A percentile compares a stretch with the other conserved stretches of the same genome.
Conservation (phyloP, 2,888 invertebrate genomes). For the Incurvaria masculella region DNA sequence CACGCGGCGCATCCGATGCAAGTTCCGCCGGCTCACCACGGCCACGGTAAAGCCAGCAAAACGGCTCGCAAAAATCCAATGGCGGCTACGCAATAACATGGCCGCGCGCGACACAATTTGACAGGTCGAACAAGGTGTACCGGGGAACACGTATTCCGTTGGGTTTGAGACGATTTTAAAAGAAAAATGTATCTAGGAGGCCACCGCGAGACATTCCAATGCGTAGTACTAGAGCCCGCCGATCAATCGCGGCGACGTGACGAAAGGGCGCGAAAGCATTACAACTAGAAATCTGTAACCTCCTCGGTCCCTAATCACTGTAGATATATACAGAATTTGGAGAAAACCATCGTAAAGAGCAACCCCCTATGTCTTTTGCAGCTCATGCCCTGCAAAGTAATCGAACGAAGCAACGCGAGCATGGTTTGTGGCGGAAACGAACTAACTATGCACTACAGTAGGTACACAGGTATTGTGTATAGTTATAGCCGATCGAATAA, state of each 20-base stretch:
- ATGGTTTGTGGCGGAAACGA: not conserved
- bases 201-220: too few relatives aligned
- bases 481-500: not conserved
- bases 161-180: not conserved
- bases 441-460: not conserved
- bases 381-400: not conserved
- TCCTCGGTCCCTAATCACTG: not conserved
- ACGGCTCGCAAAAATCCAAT: conserved; percentile 28
- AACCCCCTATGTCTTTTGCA: too few relatives aligned
- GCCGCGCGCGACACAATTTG: conserved; percentile 42
- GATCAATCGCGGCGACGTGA: not conserved
- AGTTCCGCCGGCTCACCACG: not conserved
- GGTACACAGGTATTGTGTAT: not conserved
- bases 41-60: not conserved
- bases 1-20: not conserved
- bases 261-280: conserved; percentile 55
- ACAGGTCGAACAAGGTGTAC: not conserved
- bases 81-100: conserved; percentile 58
- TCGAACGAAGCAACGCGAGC: not conserved
- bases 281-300: not conserved
- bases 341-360: too few relatives aligned
- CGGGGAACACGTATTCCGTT: not conserved
- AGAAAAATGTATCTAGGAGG: not conserved
- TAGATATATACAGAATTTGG: not conserved
- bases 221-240: not conserved